Conservation (phyloP, 2,888 invertebrate species). For the Leucozona laternaria region DNA sequence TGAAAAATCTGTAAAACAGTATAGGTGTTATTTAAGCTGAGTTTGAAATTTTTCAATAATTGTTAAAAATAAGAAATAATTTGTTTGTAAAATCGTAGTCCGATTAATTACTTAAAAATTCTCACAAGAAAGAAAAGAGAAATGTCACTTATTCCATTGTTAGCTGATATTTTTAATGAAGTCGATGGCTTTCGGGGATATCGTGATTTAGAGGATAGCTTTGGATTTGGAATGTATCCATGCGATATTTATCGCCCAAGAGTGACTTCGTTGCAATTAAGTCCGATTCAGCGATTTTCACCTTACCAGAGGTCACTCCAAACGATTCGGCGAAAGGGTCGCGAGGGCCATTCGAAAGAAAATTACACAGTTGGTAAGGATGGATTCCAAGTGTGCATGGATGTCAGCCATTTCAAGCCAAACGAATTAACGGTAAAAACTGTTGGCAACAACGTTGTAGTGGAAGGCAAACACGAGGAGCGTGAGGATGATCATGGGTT, state of each 20-base stretch:
- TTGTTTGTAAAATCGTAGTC: not conserved
- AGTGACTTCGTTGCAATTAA: constrained; percentile 75
- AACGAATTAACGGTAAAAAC: constrained; percentile 92
- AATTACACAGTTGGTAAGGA: constrained; percentile 85
- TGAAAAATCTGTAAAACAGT: not conserved
- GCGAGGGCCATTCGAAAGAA: constrained; percentile 87
- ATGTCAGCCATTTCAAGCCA: constrained; percentile 90
- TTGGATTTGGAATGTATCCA: constrained; percentile 80
- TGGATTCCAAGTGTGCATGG: constrained; percentile 89
- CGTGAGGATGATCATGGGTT: constrained; percentile 89
- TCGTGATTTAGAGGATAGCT: constrained; percentile 79
- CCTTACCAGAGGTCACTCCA: constrained; percentile 87
- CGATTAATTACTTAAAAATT: not conserved
- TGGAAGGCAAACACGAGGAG: constrained; percentile 92
- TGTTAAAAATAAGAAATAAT: no score
- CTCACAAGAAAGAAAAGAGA: constrained; percentile 42
- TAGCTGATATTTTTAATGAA: constrained; percentile 80
- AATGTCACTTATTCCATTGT: constrained; percentile 81
- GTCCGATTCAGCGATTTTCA: constrained; percentile 88
- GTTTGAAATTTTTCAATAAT: not conserved
- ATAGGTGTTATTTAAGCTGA: not conserved
- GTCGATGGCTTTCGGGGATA: constrained; percentile 77
- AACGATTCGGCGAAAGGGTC: constrained; percentile 78
- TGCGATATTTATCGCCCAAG: constrained; percentile 80
- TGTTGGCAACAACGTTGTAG: constrained; percentile 88